phyloP scores from a whole-genome alignment of 2,113 vertebrate genomes.

The Paedocypris sp. region DNA sequence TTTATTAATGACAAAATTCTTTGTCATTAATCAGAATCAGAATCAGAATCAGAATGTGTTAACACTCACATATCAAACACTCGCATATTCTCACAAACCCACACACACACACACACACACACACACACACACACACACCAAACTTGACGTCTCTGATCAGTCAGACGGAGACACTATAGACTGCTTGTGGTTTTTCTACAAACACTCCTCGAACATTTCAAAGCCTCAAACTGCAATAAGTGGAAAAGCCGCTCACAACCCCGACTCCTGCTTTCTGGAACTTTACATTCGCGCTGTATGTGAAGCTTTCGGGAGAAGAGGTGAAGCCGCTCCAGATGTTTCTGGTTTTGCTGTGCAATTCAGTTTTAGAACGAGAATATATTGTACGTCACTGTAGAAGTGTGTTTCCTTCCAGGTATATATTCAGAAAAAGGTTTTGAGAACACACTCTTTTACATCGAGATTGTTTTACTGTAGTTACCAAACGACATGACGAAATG shows the following conservation, averaged over 20 bases:
- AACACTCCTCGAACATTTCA: background rate
- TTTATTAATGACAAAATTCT: no score
- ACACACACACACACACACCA: no score
- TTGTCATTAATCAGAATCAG: no score
- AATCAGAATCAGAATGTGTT: no score
- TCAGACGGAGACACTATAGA: background rate
- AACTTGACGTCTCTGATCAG: background rate
- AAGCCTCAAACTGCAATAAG: constrained; percentile 32
- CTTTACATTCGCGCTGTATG: background rate
- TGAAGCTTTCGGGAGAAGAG: no score
- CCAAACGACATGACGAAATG: no score
- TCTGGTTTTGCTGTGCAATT: constrained; percentile 12
- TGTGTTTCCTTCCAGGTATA: background rate
- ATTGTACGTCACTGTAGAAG: constrained; percentile 9
- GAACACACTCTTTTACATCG: background rate
- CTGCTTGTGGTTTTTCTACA: background rate
- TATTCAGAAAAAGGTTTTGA: constrained; percentile 4
- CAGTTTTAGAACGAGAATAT: constrained; percentile 15
- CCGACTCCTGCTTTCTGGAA: background rate
- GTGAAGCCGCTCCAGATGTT: no score
- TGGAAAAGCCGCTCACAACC: constrained; percentile 26
- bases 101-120: no score
- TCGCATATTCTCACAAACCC: no score
- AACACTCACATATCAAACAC: no score
- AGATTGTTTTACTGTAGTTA: no score